Base-by-base conservation (phyloP, 2,888 invertebrate genomes). In the Zelleria hepariella region DNA sequence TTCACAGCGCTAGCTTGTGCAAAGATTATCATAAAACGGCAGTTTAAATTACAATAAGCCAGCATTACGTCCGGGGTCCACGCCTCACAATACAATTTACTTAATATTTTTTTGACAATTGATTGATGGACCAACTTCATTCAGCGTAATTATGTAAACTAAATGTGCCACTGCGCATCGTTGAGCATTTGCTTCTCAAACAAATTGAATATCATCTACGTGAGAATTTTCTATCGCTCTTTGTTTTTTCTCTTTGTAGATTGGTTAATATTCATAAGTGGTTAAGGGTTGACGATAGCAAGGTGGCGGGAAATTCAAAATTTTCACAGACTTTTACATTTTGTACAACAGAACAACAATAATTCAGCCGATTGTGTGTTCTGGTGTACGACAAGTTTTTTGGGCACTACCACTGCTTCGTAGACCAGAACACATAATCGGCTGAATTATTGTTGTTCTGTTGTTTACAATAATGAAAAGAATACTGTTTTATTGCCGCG, bases 81-180 rank as follows among this genome's bases (percentile, higher is more conserved):
- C 23, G 42, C 56, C 23, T 48, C n/a, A 57, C 57, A 57, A 57
- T 57, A 49, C n/a, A 18, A 47, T 48, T 18, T 56, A 5, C 15
- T 42, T 10, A 8, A n/a, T 27, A 49, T 48, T 58, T 51, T 26
- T 27, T 32, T 58, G 55, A 59, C 55, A 55, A 61, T 61, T 73
- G 72, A 75, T 70, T 70, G 74, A 75, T 75, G 65, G 67, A 68
- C 65, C 68, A 67, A 68, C 66, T 68, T 64, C 59, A 63, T 60
- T 66, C 70, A 67, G 68, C 64, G 67, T 66, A 66, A 72, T 74
- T 69, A 71, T 68, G 70, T 70, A 67, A 60, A 62, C 59, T 63
- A 62, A 63, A 64, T 64, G 48, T 59, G 48, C 54, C 42, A 54
- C 10, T 62, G 58, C 62, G 68, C 65, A 70, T 65, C 58, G 66